These are phyloP conservation scores for Remorina albescens DNA, from an alignment of 2,797 vertebrate genomes.

Conservation along the genomic window DNA sequence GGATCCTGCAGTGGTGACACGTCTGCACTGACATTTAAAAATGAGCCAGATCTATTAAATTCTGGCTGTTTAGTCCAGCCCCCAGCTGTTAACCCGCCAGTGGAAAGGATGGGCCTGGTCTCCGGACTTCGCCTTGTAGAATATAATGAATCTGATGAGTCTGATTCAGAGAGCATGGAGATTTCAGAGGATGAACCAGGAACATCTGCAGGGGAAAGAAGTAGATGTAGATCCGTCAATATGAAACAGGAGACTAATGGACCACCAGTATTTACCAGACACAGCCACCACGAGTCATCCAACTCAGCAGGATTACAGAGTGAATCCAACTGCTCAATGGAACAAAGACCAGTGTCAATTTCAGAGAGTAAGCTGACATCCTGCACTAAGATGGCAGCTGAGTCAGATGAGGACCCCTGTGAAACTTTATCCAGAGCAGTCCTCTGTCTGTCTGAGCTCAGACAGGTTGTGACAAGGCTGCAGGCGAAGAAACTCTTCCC, in stretches of 20 bases:
- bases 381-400: not conserved
- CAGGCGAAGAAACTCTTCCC: constrained; percentile 91
- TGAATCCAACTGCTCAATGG: not conserved
- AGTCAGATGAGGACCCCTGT: not conserved
- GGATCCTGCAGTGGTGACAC: not conserved
- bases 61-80: not conserved
- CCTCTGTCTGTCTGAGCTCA: constrained; percentile 87
- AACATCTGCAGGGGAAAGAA: not conserved
- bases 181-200: not conserved
- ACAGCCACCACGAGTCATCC: not conserved
- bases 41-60: not conserved
- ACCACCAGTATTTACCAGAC: not conserved
- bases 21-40: not conserved
- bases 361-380: not conserved
- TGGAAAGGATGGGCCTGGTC: not conserved
- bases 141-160: constrained; percentile 92
- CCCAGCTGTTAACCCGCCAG: not conserved
- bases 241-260: not conserved
- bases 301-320: not conserved
- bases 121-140: constrained; percentile 82
- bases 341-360: not conserved
- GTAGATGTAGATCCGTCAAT: not conserved
- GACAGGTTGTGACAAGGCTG: constrained; percentile 84
- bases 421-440: constrained; percentile 65
- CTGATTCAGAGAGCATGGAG: constrained; percentile 81